Evolutionary conservation across 2,888 invertebrate species (phyloP), one percentile per base, ranked within the genome.

Genomic region (Trisateles emortualis): DNA sequence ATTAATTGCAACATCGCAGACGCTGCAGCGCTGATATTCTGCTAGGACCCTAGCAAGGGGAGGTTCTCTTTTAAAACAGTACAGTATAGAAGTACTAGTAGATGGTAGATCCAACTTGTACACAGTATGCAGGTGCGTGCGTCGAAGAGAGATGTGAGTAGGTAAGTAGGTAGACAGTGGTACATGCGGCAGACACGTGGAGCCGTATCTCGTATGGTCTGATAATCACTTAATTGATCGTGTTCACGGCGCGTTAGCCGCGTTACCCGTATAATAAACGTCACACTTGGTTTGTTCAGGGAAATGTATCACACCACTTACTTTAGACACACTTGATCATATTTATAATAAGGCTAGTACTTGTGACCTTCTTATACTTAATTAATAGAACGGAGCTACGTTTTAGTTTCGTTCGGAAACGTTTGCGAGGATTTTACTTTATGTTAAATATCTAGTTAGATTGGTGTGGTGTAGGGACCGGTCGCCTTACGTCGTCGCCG

Each of bases 191-290:
- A 9, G 10, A 29, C 9, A 10, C 19, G n/a, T n/a, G 11, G n/a
- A n/a, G n/a, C n/a, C 16, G 10, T 19, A 17, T 11, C 19, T 30
- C 10, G 16, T 39, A 58, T 55, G 59, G 6, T 68, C 55, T 63
- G 55, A 51, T 68, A 46, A 46, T 22, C 44, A 17, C 35, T 19
- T 16, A 22, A 14, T 8, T 39, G 17, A 35, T 2, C 38, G 5
- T 29, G 29, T 44, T 22, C 59, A 26, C 26, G 22, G 3, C 26
- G 26, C 26, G 5, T 3, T 8, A 8, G 19, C 19, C 17, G 47
- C 39, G 36, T 38, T 17, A 26, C 33, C n/a, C 16, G 40, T 14
- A 16, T 35, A 47, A 47, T 45, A 14, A 35, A 44, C 43, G 38
- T 33, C 49, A 54, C 52, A 62, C 52, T 42, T 29, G 22, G 40